phyloP scores from a whole-genome alignment of 2,113 vertebrate species.

The Dascyllus trimaculatus region DNA sequence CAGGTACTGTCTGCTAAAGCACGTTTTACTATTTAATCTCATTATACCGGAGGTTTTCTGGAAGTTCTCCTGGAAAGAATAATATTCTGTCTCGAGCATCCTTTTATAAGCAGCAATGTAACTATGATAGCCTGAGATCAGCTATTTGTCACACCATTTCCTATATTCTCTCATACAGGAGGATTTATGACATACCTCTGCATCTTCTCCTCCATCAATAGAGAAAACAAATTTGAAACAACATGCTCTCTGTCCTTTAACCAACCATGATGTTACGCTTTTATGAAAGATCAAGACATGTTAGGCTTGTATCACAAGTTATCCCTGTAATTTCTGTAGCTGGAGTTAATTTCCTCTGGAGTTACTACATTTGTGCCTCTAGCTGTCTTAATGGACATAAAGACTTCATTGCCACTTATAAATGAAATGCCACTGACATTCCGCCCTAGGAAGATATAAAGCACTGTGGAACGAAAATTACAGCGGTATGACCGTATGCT shows the following conservation, averaged over 20 bases:
- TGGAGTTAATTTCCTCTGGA: slow-evolving; percentile 70
- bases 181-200: neutral
- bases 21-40: neutral
- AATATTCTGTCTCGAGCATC: slow-evolving; percentile 2
- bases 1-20: slow-evolving; percentile 6
- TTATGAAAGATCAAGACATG: slow-evolving; percentile 7
- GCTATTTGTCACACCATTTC: neutral
- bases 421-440: slow-evolving; percentile 71
- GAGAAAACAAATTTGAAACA: slow-evolving; percentile 6
- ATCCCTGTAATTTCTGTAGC: slow-evolving; percentile 36
- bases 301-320: slow-evolving; percentile 36
- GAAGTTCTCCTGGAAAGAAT: neutral
- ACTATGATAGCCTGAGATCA: neutral
- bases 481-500: slow-evolving; percentile 64
- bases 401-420: slow-evolving; percentile 64
- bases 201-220: neutral
- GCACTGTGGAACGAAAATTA: slow-evolving; percentile 50
- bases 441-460: slow-evolving; percentile 62
- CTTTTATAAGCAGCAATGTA: neutral
- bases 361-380: slow-evolving; percentile 56
- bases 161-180: neutral
- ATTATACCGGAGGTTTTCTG: neutral
- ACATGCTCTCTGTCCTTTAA: neutral
- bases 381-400: slow-evolving; percentile 67
- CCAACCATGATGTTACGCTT: neutral